phyloP scores from a whole-genome alignment of 2,113 vertebrate genomes.

The Corapipo altera region DNA sequence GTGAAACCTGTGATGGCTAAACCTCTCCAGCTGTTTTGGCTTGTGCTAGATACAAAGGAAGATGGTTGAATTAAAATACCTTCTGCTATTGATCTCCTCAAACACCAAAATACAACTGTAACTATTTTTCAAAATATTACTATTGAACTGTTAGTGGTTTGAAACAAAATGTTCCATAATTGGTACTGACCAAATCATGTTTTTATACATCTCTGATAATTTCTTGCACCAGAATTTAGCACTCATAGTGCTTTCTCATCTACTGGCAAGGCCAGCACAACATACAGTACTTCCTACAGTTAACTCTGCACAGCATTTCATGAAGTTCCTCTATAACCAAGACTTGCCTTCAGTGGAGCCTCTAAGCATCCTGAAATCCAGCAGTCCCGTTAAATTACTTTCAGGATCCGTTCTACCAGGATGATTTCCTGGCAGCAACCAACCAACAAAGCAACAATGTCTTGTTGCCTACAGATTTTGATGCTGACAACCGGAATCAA shows the following conservation, averaged over 20 bases:
- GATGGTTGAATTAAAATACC: not conserved
- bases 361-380: not conserved
- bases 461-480: not conserved
- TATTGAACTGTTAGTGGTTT: not conserved
- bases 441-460: not conserved
- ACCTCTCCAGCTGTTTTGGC: not conserved
- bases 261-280: not conserved
- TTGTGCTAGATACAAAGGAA: not conserved
- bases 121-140: not conserved
- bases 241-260: not conserved
- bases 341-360: not conserved
- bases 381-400: not conserved
- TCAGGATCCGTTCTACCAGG: not conserved
- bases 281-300: not conserved
- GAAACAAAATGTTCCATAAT: not conserved
- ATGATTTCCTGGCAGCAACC: not conserved
- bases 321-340: not conserved
- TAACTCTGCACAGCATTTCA: not conserved
- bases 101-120: not conserved
- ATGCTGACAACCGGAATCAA: not conserved
- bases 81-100: not conserved
- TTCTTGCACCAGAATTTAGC: not conserved
- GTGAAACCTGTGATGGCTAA: not conserved
- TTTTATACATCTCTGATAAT: not conserved
- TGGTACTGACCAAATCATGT: not conserved